A percentile compares a stretch with the other conserved stretches of the same genome.
These are phyloP conservation scores for Piaya cayana DNA, from an alignment of 2,113 vertebrate genomes.

Conservation along the genomic window DNA sequence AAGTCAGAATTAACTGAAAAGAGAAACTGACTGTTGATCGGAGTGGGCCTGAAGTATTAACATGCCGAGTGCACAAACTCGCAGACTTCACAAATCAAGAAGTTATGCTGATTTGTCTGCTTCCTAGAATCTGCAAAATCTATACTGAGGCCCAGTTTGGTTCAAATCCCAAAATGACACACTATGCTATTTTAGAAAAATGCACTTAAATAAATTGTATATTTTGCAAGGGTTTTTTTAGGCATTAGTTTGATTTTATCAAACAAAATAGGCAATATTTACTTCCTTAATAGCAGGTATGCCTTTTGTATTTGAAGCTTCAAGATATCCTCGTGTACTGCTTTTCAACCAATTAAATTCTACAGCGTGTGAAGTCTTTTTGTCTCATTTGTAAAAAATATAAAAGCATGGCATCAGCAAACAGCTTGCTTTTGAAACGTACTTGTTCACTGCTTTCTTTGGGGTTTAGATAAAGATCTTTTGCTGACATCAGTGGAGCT, in stretches of 20 bases:
- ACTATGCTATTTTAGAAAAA: background rate
- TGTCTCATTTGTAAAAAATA: background rate
- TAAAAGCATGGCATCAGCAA: background rate
- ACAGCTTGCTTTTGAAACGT: background rate
- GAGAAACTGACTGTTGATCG: background rate
- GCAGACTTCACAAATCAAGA: background rate
- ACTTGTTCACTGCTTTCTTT: background rate
- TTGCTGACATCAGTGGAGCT: background rate
- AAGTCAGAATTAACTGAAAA: background rate
- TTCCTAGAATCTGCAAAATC: background rate
- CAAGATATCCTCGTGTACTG: background rate
- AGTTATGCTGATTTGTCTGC: background rate
- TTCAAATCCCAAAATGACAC: background rate
- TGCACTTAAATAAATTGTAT: background rate
- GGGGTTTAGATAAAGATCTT: conserved; percentile 16
- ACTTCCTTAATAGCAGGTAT: background rate
- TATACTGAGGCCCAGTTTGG: background rate
- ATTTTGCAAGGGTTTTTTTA: background rate
- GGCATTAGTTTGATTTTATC: background rate
- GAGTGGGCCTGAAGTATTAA: too few relatives aligned
- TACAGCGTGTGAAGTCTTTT: background rate
- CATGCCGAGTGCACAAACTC: accelerated
- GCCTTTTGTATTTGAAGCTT: background rate
- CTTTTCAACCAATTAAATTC: background rate
- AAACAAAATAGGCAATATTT: background rate